Evolutionary conservation across 2,113 vertebrate genomes (phyloP), one percentile per base, ranked within the genome.

Genomic region (Piprites chloris): DNA sequence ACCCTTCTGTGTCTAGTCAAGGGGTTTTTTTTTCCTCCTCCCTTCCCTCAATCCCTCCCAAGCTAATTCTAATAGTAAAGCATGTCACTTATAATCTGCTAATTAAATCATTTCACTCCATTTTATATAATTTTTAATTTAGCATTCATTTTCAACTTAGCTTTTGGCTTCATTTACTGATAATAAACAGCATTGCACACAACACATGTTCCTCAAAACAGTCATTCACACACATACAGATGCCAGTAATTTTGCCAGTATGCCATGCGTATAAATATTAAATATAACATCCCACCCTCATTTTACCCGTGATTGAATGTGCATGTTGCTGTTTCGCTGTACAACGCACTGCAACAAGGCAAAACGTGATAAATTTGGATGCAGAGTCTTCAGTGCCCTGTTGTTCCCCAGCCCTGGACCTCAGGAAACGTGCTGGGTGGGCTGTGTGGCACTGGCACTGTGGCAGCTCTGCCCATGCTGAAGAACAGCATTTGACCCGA

Each of bases 101-200:
- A 98, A 98, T 98, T 98, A 98, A 98, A 98, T 98, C 98, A 98
- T 97, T 98, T 98, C 95, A 97, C 96, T 97, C 96, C 96, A 91
- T 97, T 98, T 98, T 98, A 97, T 98, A 97, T 98, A 98, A 98
- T 98, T 98, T 98, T 98, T 98, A 98, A 98, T 98, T 98, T 98
- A 97, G 97, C 97, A 98, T 98, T 98, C 98, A 98, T 98, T 98
- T 98, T 98, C 98, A 97, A 97, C 97, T 98, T 98, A 96, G 98
- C 98, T 98, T 97, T 98, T 98, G 98, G 98, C 98, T 98, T 98
- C 97, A 97, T 98, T 98, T 98, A 71, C 97, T 97, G 97, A 98
- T 98, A 98, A 98, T 98, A 98, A 98, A 98, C 97, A 98, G 96
- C 96, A 96, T 96, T 97, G 97, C 96, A 97, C 95, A 97, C 97